These are phyloP conservation scores for Drosophila acutilabella DNA, from an alignment of 2,888 invertebrate species.

Conservation along the genomic window DNA sequence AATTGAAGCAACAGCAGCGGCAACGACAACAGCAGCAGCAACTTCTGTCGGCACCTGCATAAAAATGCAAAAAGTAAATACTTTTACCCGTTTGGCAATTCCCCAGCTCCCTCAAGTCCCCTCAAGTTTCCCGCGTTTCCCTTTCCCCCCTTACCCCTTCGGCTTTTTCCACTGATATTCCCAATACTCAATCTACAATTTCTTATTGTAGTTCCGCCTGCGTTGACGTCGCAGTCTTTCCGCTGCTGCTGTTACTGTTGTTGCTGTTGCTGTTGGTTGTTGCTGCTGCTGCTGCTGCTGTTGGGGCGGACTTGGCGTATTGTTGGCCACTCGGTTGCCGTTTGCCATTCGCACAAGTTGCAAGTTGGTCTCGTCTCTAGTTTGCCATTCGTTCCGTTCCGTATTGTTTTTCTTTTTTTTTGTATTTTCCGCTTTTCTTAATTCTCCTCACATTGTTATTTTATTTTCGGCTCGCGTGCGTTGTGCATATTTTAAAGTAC, in stretches of 20 bases:
- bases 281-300: conserved; percentile 7
- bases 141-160: not conserved
- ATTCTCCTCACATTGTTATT: conserved; percentile 24
- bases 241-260: conserved; percentile 33
- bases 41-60: conserved; percentile 50
- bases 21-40: not conserved
- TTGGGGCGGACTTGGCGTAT: conserved; percentile 32
- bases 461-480: conserved; percentile 57
- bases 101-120: conserved; percentile 3
- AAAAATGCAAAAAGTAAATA: conserved; percentile 52
- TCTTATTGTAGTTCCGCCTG: conserved; percentile 65
- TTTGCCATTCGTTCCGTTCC: conserved; percentile 10
- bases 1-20: conserved; percentile 3
- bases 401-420: not conserved
- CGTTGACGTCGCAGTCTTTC: conserved; percentile 36
- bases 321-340: conserved; percentile 57
- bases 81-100: conserved; percentile 6
- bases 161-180: conserved; percentile 26
- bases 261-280: conserved; percentile 15
- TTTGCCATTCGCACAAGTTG: conserved; percentile 77
- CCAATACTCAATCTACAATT: conserved; percentile 57
- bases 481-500: conserved; percentile 62
- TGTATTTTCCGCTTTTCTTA: conserved; percentile 6
- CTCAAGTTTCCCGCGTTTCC: no score
- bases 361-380: conserved; percentile 54